Evolutionary conservation across 2,888 invertebrate genomes (phyloP), one percentile per base, ranked within the genome.

Genomic region (Callosobruchus maculatus): DNA sequence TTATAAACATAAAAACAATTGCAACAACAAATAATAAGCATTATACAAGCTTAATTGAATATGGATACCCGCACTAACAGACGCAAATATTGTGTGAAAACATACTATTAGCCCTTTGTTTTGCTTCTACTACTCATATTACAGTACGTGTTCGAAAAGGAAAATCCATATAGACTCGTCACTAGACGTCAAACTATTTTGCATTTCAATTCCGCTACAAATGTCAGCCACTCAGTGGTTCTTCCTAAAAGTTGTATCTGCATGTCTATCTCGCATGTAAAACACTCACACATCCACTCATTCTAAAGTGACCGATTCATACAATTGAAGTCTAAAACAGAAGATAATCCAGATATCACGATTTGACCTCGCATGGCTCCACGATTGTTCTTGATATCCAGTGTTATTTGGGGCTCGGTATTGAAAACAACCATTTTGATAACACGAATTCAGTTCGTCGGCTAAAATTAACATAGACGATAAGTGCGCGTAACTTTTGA

Each of bases 361-460:
- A 26, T 70, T 67, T 80, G 80, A 80, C 80, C 79, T 71, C 74
- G 73, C 20, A 74, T 77, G 77, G 77, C 77, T 78, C 74, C 21
- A 20, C 69, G 77, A 80, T 80, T 78, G 80, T 80, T 80, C 80
- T 80, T 71, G 76, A 77, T 77, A 77, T 77, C 73, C 77, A 78
- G 74, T 77, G 74, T 77, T 77, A 76, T 76, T 75, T 75, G 75
- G 74, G 49, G 68, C 49, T 49, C 49, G 49, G 49, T 49, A 49
- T 49, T 49, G 49, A 49, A 49, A 49, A 49, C 49, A 49, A 49
- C 49, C 49, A 49, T 49, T 49, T 7, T 49, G 49, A 49, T 49
- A 49, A 49, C 49, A 18, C 13, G 49, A 18, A 49, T 49, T 49
- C 49, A 18, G 18, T 49, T 18, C 49, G 49, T 49, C 9, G 3